Conservation (phyloP, 2,113 vertebrate genomes). For the Marcusenius ussheri region DNA sequence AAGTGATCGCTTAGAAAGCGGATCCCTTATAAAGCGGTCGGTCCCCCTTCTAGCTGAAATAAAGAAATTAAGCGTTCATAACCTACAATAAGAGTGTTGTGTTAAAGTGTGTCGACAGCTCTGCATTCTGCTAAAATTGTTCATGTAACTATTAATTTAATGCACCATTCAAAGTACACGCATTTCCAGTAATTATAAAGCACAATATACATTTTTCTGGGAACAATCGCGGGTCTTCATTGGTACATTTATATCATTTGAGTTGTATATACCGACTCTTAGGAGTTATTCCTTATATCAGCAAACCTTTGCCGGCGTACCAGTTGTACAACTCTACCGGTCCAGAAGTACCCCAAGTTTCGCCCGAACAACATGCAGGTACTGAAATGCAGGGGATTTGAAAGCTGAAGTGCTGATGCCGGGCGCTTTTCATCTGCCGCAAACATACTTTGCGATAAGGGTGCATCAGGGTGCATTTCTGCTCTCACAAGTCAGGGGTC, state of each 20-base stretch:
- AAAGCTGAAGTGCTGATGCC: not conserved
- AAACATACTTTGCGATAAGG: not conserved
- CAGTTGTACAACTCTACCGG: not conserved
- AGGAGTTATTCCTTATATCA: not conserved
- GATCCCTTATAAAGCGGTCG: not conserved
- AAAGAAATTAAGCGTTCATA: not conserved
- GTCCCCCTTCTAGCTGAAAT: not conserved
- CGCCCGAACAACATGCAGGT: not conserved
- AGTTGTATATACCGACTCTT: not conserved
- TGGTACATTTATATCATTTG: not conserved
- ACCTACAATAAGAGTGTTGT: not conserved
- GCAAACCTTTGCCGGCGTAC: not conserved
- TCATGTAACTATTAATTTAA: not conserved
- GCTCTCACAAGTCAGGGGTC: not conserved
- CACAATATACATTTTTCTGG: not conserved
- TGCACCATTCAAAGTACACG: not conserved
- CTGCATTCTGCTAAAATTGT: not conserved
- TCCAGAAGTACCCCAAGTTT: not conserved
- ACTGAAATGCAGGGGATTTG: not conserved
- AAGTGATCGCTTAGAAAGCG: not conserved
- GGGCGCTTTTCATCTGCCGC: not conserved
- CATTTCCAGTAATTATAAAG: not conserved
- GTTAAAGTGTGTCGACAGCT: not conserved
- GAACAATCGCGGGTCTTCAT: not conserved
- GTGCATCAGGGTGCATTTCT: not conserved